A percentile compares a stretch with the other conserved stretches of the same genome.
phyloP scores from a whole-genome alignment of 2,888 invertebrate genomes.

The Drosophila basisetae region DNA sequence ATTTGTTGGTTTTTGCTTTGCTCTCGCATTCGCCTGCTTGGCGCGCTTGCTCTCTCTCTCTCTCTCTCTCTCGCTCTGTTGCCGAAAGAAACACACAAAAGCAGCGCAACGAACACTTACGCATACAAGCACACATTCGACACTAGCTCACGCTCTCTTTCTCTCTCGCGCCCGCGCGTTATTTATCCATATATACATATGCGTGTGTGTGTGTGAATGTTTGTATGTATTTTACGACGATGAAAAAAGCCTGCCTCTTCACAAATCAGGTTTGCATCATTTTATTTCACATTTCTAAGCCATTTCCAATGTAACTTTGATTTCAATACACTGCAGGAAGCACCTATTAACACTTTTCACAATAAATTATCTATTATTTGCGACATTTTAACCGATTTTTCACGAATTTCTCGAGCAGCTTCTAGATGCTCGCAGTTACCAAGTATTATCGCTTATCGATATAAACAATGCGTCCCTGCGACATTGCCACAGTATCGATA shows the following conservation, averaged over 20 bases:
- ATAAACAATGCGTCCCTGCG: slow-evolving; percentile 15
- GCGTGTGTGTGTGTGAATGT: slow-evolving; percentile 45
- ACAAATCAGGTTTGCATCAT: slow-evolving; percentile 77
- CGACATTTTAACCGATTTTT: slow-evolving; percentile 62
- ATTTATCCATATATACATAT: slow-evolving; percentile 45
- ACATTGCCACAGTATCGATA: slow-evolving; percentile 19
- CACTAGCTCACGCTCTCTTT: slow-evolving; percentile 40
- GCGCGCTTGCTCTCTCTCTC: slow-evolving; percentile 55
- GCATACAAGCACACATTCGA: slow-evolving; percentile 32
- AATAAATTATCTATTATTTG: slow-evolving; percentile 63
- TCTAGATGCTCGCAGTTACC: slow-evolving; percentile 43
- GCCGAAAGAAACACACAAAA: slow-evolving; percentile 55
- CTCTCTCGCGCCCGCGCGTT: slow-evolving; percentile 76
- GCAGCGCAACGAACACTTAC: slow-evolving; percentile 46
- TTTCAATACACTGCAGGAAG: slow-evolving; percentile 11
- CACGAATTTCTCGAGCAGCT: slow-evolving; percentile 58
- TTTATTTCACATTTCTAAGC: slow-evolving; percentile 58
- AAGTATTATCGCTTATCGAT: slow-evolving; percentile 36
- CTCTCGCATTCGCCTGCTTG: slow-evolving; percentile 74
- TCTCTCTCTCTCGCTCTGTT: slow-evolving; percentile 37
- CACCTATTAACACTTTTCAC: slow-evolving; percentile 58
- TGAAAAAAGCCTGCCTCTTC: slow-evolving; percentile 77
- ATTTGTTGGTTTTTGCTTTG: slow-evolving; percentile 81
- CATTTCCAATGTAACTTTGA: slow-evolving; percentile 40
- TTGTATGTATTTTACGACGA: slow-evolving; percentile 71